Evolutionary conservation across 2,113 vertebrate species (phyloP).

Genomic region (Sterrhoptilus dennistouni): DNA sequence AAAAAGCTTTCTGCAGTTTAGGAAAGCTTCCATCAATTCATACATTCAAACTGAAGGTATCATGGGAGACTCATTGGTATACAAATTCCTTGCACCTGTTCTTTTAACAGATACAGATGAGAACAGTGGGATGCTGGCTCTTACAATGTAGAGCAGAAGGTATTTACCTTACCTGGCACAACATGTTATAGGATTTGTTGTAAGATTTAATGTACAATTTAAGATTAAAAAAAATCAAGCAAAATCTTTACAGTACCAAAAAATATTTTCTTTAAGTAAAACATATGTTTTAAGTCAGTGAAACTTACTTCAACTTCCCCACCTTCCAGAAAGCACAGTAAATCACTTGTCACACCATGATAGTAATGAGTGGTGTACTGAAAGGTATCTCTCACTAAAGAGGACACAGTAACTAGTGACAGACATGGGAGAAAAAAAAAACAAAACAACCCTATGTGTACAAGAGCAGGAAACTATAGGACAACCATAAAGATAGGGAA

Average conservation of each 20-base stretch:
- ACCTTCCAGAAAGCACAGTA: background rate
- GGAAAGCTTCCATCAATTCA: background rate
- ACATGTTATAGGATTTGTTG: background rate
- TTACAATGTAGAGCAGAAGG: slow-evolving; percentile 17
- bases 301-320: background rate
- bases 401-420: background rate
- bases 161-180: background rate
- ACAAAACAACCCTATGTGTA: background rate
- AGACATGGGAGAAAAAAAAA: background rate
- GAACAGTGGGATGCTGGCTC: slow-evolving; percentile 27
- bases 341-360: background rate
- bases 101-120: slow-evolving; percentile 53
- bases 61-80: slow-evolving; percentile 22
- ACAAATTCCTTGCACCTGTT: slow-evolving; percentile 61
- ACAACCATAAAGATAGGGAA: background rate
- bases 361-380: background rate
- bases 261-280: background rate
- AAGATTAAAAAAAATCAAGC: background rate
- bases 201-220: background rate
- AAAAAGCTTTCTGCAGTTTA: slow-evolving; percentile 48
- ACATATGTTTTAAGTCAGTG: background rate
- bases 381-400: background rate
- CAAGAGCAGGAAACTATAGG: background rate
- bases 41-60: slow-evolving; percentile 27
- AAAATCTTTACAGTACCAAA: background rate